Evolutionary conservation across 2,888 invertebrate genomes (phyloP).

Genomic region (Apomyelois bistriatella): DNA sequence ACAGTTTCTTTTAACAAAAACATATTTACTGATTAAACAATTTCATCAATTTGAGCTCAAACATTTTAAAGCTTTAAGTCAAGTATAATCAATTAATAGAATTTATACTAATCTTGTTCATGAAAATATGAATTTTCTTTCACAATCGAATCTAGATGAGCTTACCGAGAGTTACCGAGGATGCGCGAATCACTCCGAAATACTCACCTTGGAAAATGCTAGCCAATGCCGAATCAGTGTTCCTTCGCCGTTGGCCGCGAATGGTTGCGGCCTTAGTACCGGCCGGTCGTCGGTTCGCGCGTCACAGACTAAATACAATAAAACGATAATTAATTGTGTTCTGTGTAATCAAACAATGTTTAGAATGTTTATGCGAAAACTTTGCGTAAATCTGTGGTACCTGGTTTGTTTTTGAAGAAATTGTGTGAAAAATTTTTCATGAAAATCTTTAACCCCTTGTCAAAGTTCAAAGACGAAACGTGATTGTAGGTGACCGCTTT

Average conservation of each 20-base stretch:
- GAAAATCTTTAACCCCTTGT: constrained; percentile 11
- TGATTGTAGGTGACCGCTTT: constrained; percentile 11
- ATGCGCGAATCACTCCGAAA: constrained; percentile 57
- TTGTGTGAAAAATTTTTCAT: constrained; percentile 17
- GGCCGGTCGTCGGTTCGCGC: constrained; percentile 31
- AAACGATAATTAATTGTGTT: constrained; percentile 46
- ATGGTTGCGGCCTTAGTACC: constrained; percentile 37
- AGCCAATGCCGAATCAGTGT: constrained; percentile 75
- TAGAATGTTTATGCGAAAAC: constrained; percentile 43
- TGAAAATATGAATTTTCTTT: constrained; percentile 63
- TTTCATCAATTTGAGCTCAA: too few species aligned
- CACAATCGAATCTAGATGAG: constrained; percentile 71
- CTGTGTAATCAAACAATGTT: constrained; percentile 46
- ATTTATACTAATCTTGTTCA: constrained; percentile 6
- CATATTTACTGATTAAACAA: too few species aligned
- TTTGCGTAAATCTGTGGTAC: constrained; percentile 23
- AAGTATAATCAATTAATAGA: too few species aligned
- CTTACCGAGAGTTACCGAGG: constrained; percentile 55
- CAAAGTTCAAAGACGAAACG: constrained; percentile 11
- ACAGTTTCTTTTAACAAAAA: too few species aligned
- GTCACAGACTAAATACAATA: constrained; percentile 45
- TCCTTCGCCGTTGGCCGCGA: constrained; percentile 48
- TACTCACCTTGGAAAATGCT: constrained; percentile 74
- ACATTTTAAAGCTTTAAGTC: too few species aligned
- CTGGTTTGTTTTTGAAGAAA: constrained; percentile 17